These are phyloP conservation scores for Echiichthys vipera DNA, from an alignment of 2,797 vertebrate species.

Conservation along the genomic window DNA sequence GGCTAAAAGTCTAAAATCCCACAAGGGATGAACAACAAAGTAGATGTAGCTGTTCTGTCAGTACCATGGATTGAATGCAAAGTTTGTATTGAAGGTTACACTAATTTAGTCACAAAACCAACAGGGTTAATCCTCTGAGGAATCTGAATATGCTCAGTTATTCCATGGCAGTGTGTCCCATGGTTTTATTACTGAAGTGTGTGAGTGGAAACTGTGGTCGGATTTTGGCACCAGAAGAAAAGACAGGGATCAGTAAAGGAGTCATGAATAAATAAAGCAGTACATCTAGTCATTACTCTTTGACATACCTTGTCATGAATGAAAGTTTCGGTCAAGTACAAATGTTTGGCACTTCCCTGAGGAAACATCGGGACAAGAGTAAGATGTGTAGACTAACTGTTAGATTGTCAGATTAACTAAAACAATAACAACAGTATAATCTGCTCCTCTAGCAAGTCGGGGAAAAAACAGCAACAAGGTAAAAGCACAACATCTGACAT, in stretches of 20 bases:
- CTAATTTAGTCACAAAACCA: no score
- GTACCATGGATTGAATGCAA: not conserved
- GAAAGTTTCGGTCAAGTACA: not conserved
- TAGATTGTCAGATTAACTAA: no score
- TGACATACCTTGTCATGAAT: not conserved
- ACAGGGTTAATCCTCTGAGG: not conserved
- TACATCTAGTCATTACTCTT: not conserved
- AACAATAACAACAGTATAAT: no score
- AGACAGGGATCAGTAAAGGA: not conserved
- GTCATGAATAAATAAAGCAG: not conserved
- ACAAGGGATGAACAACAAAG: not conserved
- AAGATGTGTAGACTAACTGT: no score
- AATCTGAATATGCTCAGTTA: not conserved
- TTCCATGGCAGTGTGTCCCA: not conserved
- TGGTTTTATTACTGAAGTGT: not conserved
- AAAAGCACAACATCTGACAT: no score
- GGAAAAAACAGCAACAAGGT: no score
- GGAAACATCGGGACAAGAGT: no score
- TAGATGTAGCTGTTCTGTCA: not conserved
- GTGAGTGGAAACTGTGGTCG: not conserved
- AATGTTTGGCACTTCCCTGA: no score
- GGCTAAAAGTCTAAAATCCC: no score
- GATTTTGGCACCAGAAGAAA: not conserved
- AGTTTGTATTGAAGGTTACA: no score
- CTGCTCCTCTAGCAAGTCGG: no score